Base-by-base conservation (phyloP, 2,888 invertebrate genomes). In the Eupithecia tripunctaria region DNA sequence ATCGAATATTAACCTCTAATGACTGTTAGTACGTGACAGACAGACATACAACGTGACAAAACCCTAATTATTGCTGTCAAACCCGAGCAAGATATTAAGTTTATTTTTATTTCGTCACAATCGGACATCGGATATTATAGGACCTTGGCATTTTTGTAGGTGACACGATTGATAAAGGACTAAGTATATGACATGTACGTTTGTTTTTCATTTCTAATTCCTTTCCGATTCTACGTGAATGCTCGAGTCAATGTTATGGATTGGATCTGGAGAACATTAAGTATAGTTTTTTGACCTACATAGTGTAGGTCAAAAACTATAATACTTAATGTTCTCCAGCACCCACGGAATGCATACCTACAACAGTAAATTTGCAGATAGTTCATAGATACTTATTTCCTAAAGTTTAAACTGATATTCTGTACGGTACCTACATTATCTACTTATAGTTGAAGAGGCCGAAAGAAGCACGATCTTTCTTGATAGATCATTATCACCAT, bases 21-120 rank as follows among this genome's bases (percentile, higher is more conserved):
- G 78, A 84, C 85, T 81, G 80, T 83, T 81, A 73, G 78, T 80
- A 89, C 92, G 91, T 92, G 91, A 91, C 86, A 87, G 86, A 82
- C 80, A 79, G 84, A 88, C 87, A 81, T 75, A 83, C 84, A 38
- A 79, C 91, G 91, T 93, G 92, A 92, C 92, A 92, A 88, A 86
- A 83, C 80, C 81, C 85, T 91, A 91, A 92, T 91, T 89, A 86
- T 88, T 83, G 86, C 88, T 91, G 92, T 92, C 91, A 87, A 75
- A 81, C 79, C 79, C 82, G 81, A 85, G 80, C 85, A 85, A 88
- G 84, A 83, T 86, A 88, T 88, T 87, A 89, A 87, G 83, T 88
- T 88, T 86, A 90, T 86, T 88, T 25, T 88, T 86, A 79, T 82
- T 81, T 81, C 82, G 71, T 81, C 72, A 76, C 66, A 66, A 72